phyloP scores from a whole-genome alignment of 2,113 vertebrate species.

The Eira barbara region DNA sequence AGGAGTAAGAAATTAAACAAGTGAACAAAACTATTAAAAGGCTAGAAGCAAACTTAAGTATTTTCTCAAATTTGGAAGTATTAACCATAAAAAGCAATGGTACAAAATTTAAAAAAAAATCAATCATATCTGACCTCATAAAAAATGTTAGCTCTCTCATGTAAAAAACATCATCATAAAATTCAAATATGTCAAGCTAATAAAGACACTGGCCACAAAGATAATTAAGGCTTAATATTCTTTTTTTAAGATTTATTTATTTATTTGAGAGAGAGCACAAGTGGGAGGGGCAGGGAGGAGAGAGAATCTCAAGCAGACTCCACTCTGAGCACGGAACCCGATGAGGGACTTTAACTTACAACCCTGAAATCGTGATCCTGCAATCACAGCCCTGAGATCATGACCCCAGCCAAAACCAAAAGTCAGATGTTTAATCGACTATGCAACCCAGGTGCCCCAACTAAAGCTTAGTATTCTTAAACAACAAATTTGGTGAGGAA shows the following conservation, averaged over 20 bases:
- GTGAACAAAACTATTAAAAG: not conserved
- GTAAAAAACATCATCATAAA: not conserved
- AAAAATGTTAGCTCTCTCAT: not conserved
- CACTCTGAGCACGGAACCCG: not conserved
- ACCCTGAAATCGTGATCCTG: not conserved
- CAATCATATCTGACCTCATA: not conserved
- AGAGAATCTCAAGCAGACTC: not conserved
- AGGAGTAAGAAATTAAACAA: constrained; percentile 14
- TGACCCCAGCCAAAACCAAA: not conserved
- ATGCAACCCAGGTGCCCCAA: not conserved
- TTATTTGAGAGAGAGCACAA: not conserved
- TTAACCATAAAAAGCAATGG: not conserved
- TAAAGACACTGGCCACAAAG: not conserved
- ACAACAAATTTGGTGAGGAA: not conserved
- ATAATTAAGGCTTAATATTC: constrained; percentile 11
- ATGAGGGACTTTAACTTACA: not conserved
- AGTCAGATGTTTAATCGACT: not conserved
- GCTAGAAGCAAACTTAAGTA: not conserved
- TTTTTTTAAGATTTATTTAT: not conserved
- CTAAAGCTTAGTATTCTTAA: constrained; percentile 1
- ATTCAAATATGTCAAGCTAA: constrained; percentile 1
- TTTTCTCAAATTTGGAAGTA: not conserved
- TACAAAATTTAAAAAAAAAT: not conserved
- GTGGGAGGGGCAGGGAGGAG: not conserved
- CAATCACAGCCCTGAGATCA: not conserved